A percentile compares a stretch with the other conserved stretches of the same genome.
Evolutionary conservation across 2,888 invertebrate species (phyloP).

Genomic region (Epirrita christyi): DNA sequence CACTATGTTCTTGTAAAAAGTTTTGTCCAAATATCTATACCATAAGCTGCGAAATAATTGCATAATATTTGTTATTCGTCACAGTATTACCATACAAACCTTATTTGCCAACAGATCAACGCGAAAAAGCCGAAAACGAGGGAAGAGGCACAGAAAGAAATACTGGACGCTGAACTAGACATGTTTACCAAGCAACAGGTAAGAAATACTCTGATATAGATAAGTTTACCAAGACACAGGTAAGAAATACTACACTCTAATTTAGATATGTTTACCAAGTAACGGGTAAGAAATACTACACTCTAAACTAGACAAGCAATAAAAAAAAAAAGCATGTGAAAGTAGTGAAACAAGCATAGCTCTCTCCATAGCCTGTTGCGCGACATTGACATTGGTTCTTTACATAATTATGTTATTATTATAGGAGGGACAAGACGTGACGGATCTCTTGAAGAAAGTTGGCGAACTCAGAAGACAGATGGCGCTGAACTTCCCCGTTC

Average conservation of each 20-base stretch:
- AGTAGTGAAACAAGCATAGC: no score
- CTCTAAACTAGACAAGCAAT: no score
- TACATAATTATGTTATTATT: no score
- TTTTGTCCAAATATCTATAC: no score
- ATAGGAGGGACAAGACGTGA: slow-evolving; percentile 93
- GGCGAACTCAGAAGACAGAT: slow-evolving; percentile 88
- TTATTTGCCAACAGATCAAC: slow-evolving; percentile 60
- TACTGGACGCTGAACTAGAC: slow-evolving; percentile 96
- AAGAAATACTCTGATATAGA: no score
- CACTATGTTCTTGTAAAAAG: no score
- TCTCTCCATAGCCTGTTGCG: no score
- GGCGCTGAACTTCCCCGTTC: slow-evolving; percentile 68
- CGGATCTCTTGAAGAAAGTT: slow-evolving; percentile 91
- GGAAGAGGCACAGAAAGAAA: slow-evolving; percentile 94
- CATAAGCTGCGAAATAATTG: no score
- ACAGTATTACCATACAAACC: not conserved
- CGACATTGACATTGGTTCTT: not conserved
- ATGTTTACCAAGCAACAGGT: slow-evolving; percentile 94
- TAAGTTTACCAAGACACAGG: no score
- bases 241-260: slow-evolving; percentile 96
- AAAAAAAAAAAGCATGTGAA: no score
- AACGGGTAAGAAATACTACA: slow-evolving; percentile 81
- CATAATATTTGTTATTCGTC: not conserved
- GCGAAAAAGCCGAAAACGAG: slow-evolving; percentile 86
- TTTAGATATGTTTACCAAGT: slow-evolving; percentile 94